Conservation (phyloP, 2,888 invertebrate genomes). For the Cantharis rufa region DNA sequence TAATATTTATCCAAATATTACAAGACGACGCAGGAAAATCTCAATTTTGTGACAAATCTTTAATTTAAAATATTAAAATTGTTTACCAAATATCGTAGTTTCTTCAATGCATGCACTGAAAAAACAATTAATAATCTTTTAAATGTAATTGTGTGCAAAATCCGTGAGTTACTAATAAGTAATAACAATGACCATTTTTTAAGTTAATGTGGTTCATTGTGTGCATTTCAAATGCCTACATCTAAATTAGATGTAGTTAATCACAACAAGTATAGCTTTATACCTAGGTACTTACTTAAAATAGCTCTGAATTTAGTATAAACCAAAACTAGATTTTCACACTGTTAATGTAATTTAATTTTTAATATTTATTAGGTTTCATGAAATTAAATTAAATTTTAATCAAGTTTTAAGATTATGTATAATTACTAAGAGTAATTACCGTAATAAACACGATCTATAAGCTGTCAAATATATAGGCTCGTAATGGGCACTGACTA, state of each 20-base stretch:
- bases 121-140: not conserved
- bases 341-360: not conserved
- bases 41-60: not conserved
- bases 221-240: not conserved
- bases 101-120: not conserved
- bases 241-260: not conserved
- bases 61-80: not conserved
- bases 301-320: not conserved
- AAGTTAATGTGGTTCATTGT: not conserved
- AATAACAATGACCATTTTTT: not conserved
- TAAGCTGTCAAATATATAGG: slow-evolving; percentile 30
- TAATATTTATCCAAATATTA: too few species aligned
- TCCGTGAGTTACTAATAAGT: not conserved
- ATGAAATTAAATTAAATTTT: not conserved
- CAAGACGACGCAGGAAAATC: too few species aligned
- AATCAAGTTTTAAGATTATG: not conserved
- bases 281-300: not conserved
- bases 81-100: not conserved
- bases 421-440: slow-evolving; percentile 33
- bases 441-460: slow-evolving; percentile 34
- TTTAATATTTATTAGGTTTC: not conserved
- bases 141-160: not conserved
- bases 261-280: not conserved
- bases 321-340: not conserved
- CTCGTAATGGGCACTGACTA: slow-evolving; percentile 31